Conservation (phyloP, 2,113 vertebrate genomes). For the Tiliqua scincoides region DNA sequence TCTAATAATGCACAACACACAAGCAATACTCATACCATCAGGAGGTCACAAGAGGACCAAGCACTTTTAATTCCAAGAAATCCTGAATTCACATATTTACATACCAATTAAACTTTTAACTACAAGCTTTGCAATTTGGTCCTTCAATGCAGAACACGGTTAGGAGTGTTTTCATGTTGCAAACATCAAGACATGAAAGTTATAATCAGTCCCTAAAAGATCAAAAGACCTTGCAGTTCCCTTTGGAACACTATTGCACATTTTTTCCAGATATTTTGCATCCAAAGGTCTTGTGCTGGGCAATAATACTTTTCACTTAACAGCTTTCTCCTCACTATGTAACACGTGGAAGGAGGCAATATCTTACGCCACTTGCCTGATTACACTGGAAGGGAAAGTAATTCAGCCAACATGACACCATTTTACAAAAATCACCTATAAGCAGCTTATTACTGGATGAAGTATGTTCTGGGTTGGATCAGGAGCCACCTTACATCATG, state of each 20-base stretch:
- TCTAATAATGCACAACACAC: neutral
- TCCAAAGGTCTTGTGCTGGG: neutral
- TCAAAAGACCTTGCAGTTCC: neutral
- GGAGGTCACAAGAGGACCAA: neutral
- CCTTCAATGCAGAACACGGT: neutral
- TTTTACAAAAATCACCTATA: neutral
- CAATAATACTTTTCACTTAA: slow-evolving; percentile 6
- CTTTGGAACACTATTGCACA: neutral
- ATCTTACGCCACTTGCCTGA: neutral
- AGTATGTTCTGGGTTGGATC: neutral
- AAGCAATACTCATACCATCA: neutral
- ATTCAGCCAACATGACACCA: neutral
- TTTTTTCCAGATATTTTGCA: neutral
- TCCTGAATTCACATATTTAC: neutral
- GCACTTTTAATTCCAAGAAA: neutral
- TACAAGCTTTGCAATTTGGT: neutral
- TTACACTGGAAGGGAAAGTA: neutral
- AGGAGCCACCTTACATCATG: neutral
- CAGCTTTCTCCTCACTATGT: neutral
- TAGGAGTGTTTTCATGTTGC: neutral
- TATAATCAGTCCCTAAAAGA: neutral
- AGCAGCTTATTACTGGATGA: neutral
- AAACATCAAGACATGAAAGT: neutral
- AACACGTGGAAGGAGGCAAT: neutral
- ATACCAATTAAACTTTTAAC: neutral